Evolutionary conservation across 2,888 invertebrate genomes (phyloP).

Genomic region (Muschampia plurimacula): DNA sequence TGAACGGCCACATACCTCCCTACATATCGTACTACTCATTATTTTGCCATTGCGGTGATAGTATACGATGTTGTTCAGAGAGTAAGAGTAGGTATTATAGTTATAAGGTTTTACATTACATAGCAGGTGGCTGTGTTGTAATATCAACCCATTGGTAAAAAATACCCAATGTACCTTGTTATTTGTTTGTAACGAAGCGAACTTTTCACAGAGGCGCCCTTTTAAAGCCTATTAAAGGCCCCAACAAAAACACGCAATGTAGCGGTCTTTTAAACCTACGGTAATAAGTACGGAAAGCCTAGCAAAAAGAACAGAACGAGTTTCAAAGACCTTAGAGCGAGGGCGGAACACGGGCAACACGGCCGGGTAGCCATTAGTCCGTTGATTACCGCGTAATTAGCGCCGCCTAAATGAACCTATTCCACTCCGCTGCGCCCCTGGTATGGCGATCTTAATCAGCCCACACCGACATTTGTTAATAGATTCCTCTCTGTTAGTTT

Average conservation of each 20-base stretch:
- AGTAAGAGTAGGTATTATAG: no score
- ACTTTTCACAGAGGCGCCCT: constrained; percentile 1
- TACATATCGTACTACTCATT: no score
- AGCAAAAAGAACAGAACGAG: constrained; percentile 45
- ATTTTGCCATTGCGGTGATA: no score
- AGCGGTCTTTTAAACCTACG: constrained; percentile 18
- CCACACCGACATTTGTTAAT: constrained; percentile 53
- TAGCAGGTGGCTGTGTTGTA: neutral
- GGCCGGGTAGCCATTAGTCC: constrained; percentile 68
- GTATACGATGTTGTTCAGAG: no score
- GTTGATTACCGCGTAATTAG: constrained; percentile 79
- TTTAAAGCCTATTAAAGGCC: neutral
- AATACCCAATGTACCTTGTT: neutral
- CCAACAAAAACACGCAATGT: constrained; percentile 14
- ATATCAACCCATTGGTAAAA: neutral
- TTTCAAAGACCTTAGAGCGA: constrained; percentile 48
- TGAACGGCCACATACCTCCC: no score
- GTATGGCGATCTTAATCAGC: constrained; percentile 62
- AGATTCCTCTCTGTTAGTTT: constrained; percentile 37
- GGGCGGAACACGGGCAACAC: constrained; percentile 44
- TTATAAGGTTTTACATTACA: no score
- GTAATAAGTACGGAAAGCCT: constrained; percentile 22
- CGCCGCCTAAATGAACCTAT: constrained; percentile 76
- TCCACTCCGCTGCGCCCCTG: constrained; percentile 65
- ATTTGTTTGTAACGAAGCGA: neutral